Conservation (phyloP, 2,888 invertebrate genomes). For the Zelleria hepariella region DNA sequence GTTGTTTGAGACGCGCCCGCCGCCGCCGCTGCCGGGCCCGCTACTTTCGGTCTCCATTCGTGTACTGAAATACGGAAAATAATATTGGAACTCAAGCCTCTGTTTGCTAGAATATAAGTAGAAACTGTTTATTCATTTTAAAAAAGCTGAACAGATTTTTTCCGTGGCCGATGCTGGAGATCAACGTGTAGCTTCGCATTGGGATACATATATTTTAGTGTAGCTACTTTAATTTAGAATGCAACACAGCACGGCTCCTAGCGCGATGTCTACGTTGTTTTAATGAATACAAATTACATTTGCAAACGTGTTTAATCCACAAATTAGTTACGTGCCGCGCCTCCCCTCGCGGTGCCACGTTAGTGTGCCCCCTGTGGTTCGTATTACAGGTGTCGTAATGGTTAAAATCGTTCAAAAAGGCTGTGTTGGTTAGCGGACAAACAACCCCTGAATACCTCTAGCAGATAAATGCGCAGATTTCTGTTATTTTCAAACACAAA, state of each 20-base stretch:
- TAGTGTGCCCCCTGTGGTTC: background rate
- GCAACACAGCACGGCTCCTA: slow-evolving; percentile 9
- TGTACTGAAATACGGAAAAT: background rate
- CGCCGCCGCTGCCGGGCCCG: background rate
- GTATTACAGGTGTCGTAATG: background rate
- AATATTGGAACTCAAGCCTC: background rate
- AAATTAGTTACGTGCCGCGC: slow-evolving; percentile 55
- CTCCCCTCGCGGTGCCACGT: slow-evolving; percentile 7
- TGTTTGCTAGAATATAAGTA: background rate
- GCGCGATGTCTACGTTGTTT: slow-evolving; percentile 27
- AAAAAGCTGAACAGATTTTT: background rate
- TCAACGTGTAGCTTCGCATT: too few species aligned
- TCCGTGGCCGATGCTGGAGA: too few species aligned
- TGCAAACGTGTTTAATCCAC: slow-evolving; percentile 69
- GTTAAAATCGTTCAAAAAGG: background rate
- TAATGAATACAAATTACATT: slow-evolving; percentile 70
- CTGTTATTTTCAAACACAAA: background rate
- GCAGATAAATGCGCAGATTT: background rate
- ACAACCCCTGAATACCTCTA: background rate
- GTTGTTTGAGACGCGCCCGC: slow-evolving; percentile 21
- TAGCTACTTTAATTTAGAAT: slow-evolving; percentile 9
- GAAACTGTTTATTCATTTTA: background rate
- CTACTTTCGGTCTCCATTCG: background rate
- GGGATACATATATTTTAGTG: too few species aligned
- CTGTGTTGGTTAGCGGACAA: background rate